Evolutionary conservation across 2,113 vertebrate genomes (phyloP).

Genomic region (Barbus barbus): DNA sequence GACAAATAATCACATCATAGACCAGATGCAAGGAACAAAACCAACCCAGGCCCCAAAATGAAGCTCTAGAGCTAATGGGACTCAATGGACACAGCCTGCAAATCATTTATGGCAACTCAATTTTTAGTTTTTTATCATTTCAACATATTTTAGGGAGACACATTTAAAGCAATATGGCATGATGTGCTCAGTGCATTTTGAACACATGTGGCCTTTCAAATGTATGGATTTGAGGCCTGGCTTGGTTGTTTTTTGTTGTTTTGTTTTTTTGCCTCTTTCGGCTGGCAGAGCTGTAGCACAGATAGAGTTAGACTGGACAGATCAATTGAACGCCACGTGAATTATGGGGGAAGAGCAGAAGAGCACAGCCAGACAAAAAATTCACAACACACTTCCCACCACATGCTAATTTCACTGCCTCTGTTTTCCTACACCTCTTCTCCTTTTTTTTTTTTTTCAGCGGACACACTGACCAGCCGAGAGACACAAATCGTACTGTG

Average conservation of each 20-base stretch:
- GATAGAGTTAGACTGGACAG: constrained; percentile 26
- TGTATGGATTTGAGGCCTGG: constrained; percentile 24
- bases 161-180: background rate
- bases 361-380: constrained; percentile 35
- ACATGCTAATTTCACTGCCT: constrained; percentile 25
- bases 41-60: constrained; percentile 46
- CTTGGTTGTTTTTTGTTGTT: constrained; percentile 20
- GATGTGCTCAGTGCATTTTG: background rate
- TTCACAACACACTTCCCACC: constrained; percentile 25
- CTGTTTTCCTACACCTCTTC: background rate
- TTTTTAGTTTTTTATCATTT: background rate
- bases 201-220: background rate
- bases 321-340: constrained; percentile 40
- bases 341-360: constrained; percentile 43
- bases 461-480: constrained; percentile 29
- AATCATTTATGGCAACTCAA: background rate
- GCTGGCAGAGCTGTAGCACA: constrained; percentile 25
- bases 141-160: background rate
- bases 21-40: constrained; percentile 36
- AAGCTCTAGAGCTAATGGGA: background rate
- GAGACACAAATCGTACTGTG: constrained; percentile 46
- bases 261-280: background rate
- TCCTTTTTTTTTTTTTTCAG: background rate
- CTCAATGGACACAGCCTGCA: background rate
- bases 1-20: constrained; percentile 55